phyloP scores from a whole-genome alignment of 2,888 invertebrate species.

The Thecophora atra region DNA sequence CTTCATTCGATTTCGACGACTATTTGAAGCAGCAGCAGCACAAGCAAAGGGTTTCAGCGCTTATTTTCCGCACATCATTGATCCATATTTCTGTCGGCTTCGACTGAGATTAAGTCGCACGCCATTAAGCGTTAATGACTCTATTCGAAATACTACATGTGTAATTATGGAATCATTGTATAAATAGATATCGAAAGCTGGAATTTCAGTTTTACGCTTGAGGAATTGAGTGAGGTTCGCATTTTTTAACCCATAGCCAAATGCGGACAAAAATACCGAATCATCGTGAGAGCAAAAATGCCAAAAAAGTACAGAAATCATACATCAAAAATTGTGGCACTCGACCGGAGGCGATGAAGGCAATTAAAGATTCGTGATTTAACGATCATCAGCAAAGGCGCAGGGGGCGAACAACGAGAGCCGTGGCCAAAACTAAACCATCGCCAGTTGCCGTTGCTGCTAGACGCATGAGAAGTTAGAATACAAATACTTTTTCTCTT shows the following conservation, averaged over 20 bases:
- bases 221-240: no score
- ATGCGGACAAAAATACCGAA: no score
- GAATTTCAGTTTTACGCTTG: no score
- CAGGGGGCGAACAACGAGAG: constrained; percentile 45
- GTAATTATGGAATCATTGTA: no score
- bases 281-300: no score
- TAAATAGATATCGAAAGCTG: no score
- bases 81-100: neutral
- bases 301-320: neutral
- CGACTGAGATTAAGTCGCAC: neutral
- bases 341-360: constrained; percentile 65
- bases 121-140: neutral
- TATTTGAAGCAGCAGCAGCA: neutral
- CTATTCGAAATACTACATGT: no score
- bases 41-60: constrained; percentile 19
- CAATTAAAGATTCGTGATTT: constrained; percentile 67
- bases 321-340: constrained; percentile 34
- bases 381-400: constrained; percentile 62
- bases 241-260: no score
- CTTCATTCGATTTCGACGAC: no score
- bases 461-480: constrained; percentile 37
- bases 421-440: constrained; percentile 34
- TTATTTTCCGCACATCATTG: constrained; percentile 8
- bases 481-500: constrained; percentile 34
- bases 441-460: constrained; percentile 29